These are phyloP conservation scores for Leptosomus discolor DNA, from an alignment of 2,113 vertebrate species.

Conservation along the genomic window DNA sequence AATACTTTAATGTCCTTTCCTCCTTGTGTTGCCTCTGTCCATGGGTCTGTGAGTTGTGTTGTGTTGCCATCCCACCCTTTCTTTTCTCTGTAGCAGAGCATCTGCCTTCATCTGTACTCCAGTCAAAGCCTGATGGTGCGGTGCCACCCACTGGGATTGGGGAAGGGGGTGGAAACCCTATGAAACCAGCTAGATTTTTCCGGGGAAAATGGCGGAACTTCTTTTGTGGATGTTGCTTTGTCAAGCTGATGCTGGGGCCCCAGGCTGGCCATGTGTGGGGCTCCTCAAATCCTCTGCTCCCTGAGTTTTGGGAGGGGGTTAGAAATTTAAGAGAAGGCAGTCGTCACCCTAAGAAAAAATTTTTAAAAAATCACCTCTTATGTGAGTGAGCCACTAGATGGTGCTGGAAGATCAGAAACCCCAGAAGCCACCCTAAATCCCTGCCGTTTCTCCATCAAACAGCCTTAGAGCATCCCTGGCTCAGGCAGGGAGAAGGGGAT, in stretches of 20 bases:
- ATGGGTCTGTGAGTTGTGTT: background rate
- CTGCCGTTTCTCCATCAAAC: background rate
- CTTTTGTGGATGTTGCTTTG: background rate
- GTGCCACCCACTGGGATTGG: background rate
- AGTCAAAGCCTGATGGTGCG: background rate
- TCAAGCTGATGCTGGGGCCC: background rate
- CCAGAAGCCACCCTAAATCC: background rate
- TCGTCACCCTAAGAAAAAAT: background rate
- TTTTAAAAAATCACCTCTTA: background rate
- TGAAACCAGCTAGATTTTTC: background rate
- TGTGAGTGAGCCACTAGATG: background rate
- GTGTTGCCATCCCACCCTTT: background rate
- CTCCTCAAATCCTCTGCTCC: background rate
- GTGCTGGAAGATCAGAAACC: constrained; percentile 12
- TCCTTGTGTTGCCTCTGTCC: background rate
- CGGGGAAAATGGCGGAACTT: background rate
- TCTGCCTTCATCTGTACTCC: background rate
- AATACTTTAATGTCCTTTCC: background rate
- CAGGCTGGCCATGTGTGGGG: background rate
- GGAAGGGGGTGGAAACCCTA: background rate
- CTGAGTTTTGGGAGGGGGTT: background rate
- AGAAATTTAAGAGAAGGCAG: background rate
- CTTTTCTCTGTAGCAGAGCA: background rate
- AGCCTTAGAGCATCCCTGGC: background rate
- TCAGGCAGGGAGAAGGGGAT: background rate